Conservation (phyloP, 2,113 vertebrate genomes). For the Puffinus mauretanicus region DNA sequence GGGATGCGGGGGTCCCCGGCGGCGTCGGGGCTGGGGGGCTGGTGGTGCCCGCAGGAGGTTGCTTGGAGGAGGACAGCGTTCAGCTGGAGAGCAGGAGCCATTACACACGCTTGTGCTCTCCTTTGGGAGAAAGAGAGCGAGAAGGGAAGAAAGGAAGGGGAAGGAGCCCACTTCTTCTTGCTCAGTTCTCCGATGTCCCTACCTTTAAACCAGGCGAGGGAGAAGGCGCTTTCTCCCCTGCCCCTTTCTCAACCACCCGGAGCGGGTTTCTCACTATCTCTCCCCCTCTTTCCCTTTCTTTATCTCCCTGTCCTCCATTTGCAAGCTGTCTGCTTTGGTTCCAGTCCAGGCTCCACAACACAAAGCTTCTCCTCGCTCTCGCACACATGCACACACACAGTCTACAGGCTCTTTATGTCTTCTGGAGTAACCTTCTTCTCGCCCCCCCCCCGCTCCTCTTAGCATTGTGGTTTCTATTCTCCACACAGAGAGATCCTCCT, state of each 20-base stretch:
- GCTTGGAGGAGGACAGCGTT: slow-evolving; percentile 77
- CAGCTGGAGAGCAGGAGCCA: slow-evolving; percentile 88
- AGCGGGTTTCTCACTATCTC: slow-evolving; percentile 34
- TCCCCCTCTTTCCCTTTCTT: slow-evolving; percentile 76
- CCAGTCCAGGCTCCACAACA: slow-evolving; percentile 82
- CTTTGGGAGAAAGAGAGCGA: slow-evolving; percentile 58
- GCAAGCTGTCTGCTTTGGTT: slow-evolving; percentile 84
- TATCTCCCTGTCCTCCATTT: slow-evolving; percentile 85
- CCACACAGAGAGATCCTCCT: slow-evolving; percentile 54
- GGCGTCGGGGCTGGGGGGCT: slow-evolving; percentile 61
- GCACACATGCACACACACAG: slow-evolving; percentile 63
- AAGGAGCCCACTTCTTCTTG: slow-evolving; percentile 69
- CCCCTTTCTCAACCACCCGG: slow-evolving; percentile 44
- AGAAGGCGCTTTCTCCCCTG: slow-evolving; percentile 39
- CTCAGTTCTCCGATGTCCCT: slow-evolving; percentile 67
- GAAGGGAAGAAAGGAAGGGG: slow-evolving; percentile 63
- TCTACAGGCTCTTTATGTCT: slow-evolving; percentile 76
- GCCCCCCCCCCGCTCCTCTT: neutral
- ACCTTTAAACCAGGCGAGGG: slow-evolving; percentile 41
- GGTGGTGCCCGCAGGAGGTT: slow-evolving; percentile 69
- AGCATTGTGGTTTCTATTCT: slow-evolving; percentile 70
- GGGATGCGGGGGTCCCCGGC: slow-evolving; percentile 74
- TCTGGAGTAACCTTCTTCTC: slow-evolving; percentile 75
- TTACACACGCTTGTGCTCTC: slow-evolving; percentile 84
- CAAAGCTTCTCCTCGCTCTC: slow-evolving; percentile 77